These are phyloP conservation scores for Formicarius rufipectus DNA, from an alignment of 2,113 vertebrate genomes.

Conservation along the genomic window DNA sequence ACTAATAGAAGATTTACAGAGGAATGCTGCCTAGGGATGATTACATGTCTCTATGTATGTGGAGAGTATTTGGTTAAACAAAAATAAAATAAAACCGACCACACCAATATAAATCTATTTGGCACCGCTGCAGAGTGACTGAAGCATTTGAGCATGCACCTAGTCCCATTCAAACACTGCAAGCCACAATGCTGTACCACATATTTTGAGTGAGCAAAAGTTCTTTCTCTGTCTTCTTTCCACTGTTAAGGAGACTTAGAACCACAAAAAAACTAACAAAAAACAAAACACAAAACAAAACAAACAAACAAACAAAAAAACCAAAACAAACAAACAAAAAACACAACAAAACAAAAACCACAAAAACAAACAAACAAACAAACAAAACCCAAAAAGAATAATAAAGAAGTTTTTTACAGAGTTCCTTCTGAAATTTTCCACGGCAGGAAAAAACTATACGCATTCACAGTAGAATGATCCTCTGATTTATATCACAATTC, in stretches of 20 bases:
- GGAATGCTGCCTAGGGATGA: background rate
- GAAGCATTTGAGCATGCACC: background rate
- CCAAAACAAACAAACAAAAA: no score
- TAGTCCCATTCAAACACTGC: background rate
- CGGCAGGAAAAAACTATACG: background rate
- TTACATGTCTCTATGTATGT: background rate
- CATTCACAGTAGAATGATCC: accelerated
- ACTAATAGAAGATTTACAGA: background rate
- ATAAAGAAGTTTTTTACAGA: background rate
- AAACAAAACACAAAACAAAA: no score
- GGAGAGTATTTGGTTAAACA: background rate
- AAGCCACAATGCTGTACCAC: background rate
- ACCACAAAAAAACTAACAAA: background rate
- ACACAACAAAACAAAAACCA: no score
- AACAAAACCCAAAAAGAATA: no score
- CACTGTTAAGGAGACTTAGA: background rate
- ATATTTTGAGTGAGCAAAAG: background rate
- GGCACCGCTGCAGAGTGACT: background rate
- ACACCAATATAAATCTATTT: background rate
- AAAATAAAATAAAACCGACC: background rate
- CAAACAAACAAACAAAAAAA: no score
- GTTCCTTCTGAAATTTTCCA: background rate
- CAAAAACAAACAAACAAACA: no score
- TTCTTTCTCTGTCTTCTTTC: background rate
- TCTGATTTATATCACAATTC: background rate